Evolutionary conservation across 1,140 invertebrate species (phyloP).

Genomic region (Diabrotica undecimpunctata): DNA sequence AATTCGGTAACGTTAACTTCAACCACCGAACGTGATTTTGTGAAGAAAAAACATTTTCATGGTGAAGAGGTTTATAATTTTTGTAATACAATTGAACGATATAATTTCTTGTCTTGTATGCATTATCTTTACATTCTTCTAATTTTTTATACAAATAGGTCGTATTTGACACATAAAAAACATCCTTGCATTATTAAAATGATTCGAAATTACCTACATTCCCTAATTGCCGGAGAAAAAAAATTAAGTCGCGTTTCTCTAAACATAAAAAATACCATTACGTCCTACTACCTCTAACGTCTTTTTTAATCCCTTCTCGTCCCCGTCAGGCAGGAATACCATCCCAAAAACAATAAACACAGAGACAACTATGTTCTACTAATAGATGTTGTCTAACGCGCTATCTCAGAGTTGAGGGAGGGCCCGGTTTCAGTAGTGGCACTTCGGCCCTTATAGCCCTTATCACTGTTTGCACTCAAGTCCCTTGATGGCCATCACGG

Average conservation of each 20-base stretch:
- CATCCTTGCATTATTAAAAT: no score
- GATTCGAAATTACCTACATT: no score
- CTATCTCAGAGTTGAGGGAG: constrained; percentile 20
- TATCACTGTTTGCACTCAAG: constrained; percentile 34
- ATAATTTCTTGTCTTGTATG: no score
- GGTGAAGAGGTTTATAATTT: not conserved
- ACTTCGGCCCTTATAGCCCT: constrained; percentile 31
- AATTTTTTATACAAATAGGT: no score
- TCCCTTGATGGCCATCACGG: constrained; percentile 26
- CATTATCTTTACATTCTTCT: no score
- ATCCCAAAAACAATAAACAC: constrained; percentile 13
- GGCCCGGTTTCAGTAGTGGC: constrained; percentile 9
- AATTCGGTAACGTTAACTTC: not conserved
- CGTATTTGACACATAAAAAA: no score
- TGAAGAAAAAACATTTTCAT: not conserved
- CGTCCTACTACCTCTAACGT: no score
- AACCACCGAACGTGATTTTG: not conserved
- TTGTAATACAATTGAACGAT: no score
- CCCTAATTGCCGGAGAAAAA: no score
- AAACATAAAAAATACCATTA: no score
- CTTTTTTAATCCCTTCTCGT: no score
- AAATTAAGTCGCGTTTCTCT: no score
- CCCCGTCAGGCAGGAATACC: not conserved
- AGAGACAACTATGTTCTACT: constrained; percentile 22
- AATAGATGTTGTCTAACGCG: constrained; percentile 36